phyloP scores from a whole-genome alignment of 2,797 vertebrate genomes.

The Lepilemur ruficaudatus region DNA sequence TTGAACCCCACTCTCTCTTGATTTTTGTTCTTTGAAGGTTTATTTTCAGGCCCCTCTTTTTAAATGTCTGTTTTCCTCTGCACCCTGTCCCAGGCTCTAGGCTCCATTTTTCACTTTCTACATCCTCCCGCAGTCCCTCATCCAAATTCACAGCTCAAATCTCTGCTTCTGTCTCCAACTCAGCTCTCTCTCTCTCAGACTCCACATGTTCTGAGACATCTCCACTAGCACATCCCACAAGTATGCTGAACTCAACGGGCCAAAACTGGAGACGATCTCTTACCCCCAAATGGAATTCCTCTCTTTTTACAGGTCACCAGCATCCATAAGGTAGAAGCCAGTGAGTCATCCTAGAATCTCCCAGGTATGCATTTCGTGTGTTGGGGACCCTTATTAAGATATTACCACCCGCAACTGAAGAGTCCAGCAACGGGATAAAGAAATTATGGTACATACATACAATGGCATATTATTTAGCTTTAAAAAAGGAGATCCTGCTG shows the following conservation, averaged over 20 bases:
- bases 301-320: background rate
- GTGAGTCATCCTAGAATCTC: background rate
- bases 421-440: background rate
- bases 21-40: background rate
- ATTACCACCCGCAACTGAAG: background rate
- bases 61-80: background rate
- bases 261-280: background rate
- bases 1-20: background rate
- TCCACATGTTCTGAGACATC: background rate
- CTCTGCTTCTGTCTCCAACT: background rate
- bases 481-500: background rate
- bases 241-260: background rate
- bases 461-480: background rate
- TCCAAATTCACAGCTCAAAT: background rate
- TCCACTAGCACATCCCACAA: background rate
- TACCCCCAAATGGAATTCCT: background rate
- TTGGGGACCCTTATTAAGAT: background rate
- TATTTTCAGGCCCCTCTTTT: background rate
- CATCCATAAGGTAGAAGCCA: background rate
- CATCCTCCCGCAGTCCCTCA: background rate
- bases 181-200: background rate
- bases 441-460: background rate
- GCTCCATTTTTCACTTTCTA: background rate
- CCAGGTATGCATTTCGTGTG: background rate
- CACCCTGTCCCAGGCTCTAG: background rate